phyloP scores from a whole-genome alignment of 2,797 vertebrate genomes.

The Spizella passerina region DNA sequence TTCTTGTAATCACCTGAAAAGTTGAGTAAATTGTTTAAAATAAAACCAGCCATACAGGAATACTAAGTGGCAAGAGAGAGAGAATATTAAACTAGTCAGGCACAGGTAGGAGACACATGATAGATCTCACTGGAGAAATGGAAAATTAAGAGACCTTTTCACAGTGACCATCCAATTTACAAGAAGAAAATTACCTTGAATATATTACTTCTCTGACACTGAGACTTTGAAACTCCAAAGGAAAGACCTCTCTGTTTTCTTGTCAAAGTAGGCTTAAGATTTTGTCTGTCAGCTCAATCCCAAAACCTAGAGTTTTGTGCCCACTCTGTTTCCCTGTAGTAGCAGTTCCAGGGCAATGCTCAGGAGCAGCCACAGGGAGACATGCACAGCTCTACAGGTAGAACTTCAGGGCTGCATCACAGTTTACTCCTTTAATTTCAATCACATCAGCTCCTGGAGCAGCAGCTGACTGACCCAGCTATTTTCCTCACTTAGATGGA shows the following conservation, averaged over 20 bases:
- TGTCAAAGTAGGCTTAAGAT: neutral
- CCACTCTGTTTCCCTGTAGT: neutral
- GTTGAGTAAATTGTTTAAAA: neutral
- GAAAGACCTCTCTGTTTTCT: neutral
- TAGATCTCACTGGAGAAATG: neutral
- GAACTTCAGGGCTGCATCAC: neutral
- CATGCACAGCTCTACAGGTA: fast-evolving
- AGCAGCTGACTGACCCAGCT: neutral
- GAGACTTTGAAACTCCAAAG: neutral
- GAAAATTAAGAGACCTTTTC: neutral
- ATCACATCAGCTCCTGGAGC: neutral
- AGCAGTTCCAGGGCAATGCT: neutral
- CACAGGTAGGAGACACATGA: neutral
- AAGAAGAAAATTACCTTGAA: neutral
- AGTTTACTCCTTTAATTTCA: neutral
- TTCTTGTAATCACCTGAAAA: neutral
- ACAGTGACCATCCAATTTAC: neutral
- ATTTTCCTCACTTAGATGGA: neutral
- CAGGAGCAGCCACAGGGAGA: neutral
- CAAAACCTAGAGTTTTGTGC: neutral
- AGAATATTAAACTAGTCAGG: neutral
- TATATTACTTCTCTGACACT: neutral
- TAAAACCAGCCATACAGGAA: neutral
- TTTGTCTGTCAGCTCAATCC: neutral
- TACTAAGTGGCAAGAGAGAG: neutral